These are phyloP conservation scores for Paralvinella palmiformis DNA, from an alignment of 1,140 invertebrate genomes.

Conservation along the genomic window DNA sequence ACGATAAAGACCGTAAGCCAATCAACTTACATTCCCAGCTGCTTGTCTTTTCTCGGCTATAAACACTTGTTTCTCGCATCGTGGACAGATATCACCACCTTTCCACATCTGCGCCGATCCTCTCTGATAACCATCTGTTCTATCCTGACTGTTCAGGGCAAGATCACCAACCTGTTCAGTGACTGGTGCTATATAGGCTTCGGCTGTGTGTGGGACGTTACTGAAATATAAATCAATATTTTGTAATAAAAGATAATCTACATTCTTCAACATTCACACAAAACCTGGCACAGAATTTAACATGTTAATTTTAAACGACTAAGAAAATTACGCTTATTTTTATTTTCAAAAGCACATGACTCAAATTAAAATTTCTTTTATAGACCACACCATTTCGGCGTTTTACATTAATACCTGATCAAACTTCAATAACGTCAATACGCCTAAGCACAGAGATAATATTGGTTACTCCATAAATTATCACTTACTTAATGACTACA, in stretches of 20 bases:
- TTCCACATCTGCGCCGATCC: background rate
- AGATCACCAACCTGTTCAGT: background rate
- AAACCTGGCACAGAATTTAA: background rate
- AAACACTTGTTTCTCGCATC: slow-evolving; percentile 5
- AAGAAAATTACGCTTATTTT: background rate
- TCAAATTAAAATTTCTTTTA: background rate
- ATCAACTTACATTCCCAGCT: slow-evolving; percentile 5
- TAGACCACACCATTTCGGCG: background rate
- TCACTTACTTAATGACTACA: too few species aligned
- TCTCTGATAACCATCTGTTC: background rate
- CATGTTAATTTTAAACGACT: background rate
- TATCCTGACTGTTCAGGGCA: background rate
- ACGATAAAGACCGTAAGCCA: background rate
- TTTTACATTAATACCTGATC: background rate
- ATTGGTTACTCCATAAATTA: too few species aligned
- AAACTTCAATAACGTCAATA: too few species aligned
- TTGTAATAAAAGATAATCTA: background rate
- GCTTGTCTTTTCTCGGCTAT: slow-evolving; percentile 1
- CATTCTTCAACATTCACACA: background rate
- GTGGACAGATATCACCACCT: background rate
- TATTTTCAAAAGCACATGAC: background rate
- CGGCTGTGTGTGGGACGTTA: slow-evolving; percentile 10
- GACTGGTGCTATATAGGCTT: slow-evolving; percentile 6
- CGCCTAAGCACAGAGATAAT: too few species aligned
- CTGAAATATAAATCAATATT: background rate